Base-by-base conservation (phyloP, 2,888 invertebrate genomes). In the Plusia festucae region DNA sequence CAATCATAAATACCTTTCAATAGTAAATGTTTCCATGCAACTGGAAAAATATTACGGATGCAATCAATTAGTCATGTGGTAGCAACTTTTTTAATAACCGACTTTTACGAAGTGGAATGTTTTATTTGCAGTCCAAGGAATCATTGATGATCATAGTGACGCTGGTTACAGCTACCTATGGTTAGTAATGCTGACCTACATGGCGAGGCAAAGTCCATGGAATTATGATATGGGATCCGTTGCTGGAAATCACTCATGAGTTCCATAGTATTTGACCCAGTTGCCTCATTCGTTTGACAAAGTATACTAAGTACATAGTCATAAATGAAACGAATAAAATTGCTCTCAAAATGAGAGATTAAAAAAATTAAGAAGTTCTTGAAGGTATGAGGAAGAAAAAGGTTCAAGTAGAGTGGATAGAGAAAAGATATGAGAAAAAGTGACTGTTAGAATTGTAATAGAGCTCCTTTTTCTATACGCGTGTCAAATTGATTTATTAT, bases 71-170 rank as follows among this genome's bases (percentile, higher is more conserved):
- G 22, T 73, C 62, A 67, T 76, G 7, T 24, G 24, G 24, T 24
- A 24, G 8, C 2, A 56, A 11, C 46, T 60, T 24, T 64, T 67
- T 59, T 13, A 30, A 20, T 32, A 40, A 13, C n/a, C n/a, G 11
- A 53, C 11, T 65, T 63, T 59, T 61, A 52, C 53, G 27, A 44
- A 60, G 8, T 55, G 67, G 63, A 68, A 68, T 53, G 18, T 60
- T 76, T 60, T 0, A 13, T 15, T 7, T 53, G 0, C 16, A 56
- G 0, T 11, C n/a, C 8, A 34, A 40, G 34, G 22, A 30, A 64
- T 72, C 59, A 54, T 70, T 57, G 13, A 68, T 52, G 27, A 34
- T 24, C 54, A 46, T 52, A 54, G 54, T 78, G 78, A 78, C 75
- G 70, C 68, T n/a, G 4, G 11, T 9, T 0, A 34, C 44, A 20